Evolutionary conservation across 2,888 invertebrate species (phyloP).

Genomic region (Scaeva pyrastri): DNA sequence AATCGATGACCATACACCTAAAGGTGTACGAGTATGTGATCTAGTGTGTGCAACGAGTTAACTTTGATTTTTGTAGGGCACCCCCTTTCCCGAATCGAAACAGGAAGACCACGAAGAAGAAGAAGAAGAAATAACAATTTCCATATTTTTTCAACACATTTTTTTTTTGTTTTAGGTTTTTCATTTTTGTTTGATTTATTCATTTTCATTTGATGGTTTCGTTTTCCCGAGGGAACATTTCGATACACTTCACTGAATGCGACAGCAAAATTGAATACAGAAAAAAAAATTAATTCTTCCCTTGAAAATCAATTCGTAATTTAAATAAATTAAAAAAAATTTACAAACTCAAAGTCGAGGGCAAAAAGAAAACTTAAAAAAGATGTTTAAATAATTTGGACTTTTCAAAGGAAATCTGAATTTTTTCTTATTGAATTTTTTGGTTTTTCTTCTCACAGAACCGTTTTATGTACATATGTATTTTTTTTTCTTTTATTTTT

Average conservation of each 20-base stretch:
- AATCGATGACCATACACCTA: slow-evolving; percentile 59
- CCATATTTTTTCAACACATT: slow-evolving; percentile 54
- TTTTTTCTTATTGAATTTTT: neutral
- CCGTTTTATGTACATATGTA: slow-evolving; percentile 44
- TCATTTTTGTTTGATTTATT: slow-evolving; percentile 17
- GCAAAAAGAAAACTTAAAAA: neutral
- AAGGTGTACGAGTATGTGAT: slow-evolving; percentile 43
- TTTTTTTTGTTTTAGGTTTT: slow-evolving; percentile 1
- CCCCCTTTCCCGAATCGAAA: slow-evolving; percentile 15
- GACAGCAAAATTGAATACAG: slow-evolving; percentile 59
- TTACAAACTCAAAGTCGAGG: neutral
- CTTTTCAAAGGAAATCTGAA: slow-evolving; percentile 5
- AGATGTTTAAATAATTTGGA: slow-evolving; percentile 5
- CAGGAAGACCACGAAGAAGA: neutral
- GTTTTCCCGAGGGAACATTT: slow-evolving; percentile 47
- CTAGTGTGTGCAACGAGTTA: slow-evolving; percentile 56
- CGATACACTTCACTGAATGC: slow-evolving; percentile 65
- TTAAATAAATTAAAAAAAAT: slow-evolving; percentile 5
- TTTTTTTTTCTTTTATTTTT: neutral
- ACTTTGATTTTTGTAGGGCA: slow-evolving; percentile 47
- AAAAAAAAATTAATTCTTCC: slow-evolving; percentile 31
- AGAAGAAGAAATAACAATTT: slow-evolving; percentile 39
- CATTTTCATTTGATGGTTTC: slow-evolving; percentile 18
- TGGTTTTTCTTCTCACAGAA: slow-evolving; percentile 46
- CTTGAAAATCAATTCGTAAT: slow-evolving; percentile 3